Percentiles rank a stretch among this genome's conserved stretches.
These are phyloP conservation scores for Scleropages formosus DNA, from an alignment of 2,797 vertebrate species.

Conservation along the genomic window DNA sequence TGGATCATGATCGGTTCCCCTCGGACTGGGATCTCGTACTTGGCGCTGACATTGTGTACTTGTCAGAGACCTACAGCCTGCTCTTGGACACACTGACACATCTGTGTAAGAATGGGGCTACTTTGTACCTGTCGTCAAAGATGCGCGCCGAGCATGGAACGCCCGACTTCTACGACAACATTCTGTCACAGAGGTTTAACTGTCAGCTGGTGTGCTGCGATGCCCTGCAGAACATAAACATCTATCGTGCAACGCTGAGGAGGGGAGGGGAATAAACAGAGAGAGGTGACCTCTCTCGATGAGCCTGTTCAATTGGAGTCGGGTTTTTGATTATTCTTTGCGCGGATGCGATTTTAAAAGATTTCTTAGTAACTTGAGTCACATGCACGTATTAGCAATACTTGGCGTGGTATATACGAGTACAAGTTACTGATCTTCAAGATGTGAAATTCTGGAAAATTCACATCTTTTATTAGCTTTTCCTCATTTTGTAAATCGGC, in stretches of 20 bases:
- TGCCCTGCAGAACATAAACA: conserved; percentile 69
- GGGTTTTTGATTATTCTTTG: neutral
- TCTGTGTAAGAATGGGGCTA: conserved; percentile 61
- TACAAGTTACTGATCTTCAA: neutral
- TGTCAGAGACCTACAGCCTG: conserved; percentile 69
- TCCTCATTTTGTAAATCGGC: neutral
- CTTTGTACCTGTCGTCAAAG: conserved; percentile 73
- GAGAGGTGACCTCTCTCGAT: neutral
- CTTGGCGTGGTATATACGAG: neutral
- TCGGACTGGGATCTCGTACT: conserved; percentile 78
- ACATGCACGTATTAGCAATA: neutral
- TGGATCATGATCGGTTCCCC: conserved; percentile 69
- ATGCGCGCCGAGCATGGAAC: conserved; percentile 75
- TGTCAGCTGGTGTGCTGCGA: conserved; percentile 66
- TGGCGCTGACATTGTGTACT: conserved; percentile 80
- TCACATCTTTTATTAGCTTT: neutral
- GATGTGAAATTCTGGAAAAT: neutral
- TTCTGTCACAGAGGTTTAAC: conserved; percentile 67
- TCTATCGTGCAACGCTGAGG: conserved; percentile 69
- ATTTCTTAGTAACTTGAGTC: neutral
- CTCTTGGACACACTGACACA: conserved; percentile 76
- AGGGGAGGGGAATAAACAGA: conserved; percentile 2
- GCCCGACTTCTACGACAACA: conserved; percentile 65
- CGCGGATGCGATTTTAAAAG: neutral
- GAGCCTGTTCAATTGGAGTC: neutral